Base-by-base conservation (phyloP, 2,888 invertebrate genomes). In the Monopis laevigella region DNA sequence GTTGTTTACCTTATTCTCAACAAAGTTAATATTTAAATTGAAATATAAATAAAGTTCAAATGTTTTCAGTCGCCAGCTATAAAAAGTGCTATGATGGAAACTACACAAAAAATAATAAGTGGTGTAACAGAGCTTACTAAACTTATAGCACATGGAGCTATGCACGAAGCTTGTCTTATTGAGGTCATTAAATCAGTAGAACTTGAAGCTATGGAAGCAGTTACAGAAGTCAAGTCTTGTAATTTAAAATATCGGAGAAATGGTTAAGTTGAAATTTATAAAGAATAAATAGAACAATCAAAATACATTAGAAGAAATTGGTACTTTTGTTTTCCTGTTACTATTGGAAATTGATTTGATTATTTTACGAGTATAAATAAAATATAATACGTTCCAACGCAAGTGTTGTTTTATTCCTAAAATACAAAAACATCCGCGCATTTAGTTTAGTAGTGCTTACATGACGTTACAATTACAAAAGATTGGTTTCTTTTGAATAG, bases 131-230 rank as follows among this genome's bases (percentile, higher is more conserved):
- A 63, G 1, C 51, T 80, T 2, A 75, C 77, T 0, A 78, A 77
- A 38, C 51, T 71, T 4, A 71, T 80, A 70, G 77, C 78, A 0
- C 78, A 78, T 18, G 77, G 78, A 2, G 78, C 78, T 0, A 78
- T 78, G 78, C 78, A 78, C n/a, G 78, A 80, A 52, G 78, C 78
- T 0, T 80, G 78, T 32, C 71, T 80, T 1, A 75, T 80, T 6
- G 78, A 80, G 61, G 78, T 78, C 0, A 60, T 77, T 13, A 69
- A 58, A 46, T 59, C 63, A 1, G 62, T 71, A 1, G 73, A 78
- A 60, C 72, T 77, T 3, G 72, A 77, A 50, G 75, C 74, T 0
- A 55, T 66, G 4, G 38, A 47, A 26, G 39, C 78, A 0, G 46
- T 75, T 0, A 51, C 55, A 27, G 53, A 58, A 3, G 54, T 75